Percentiles rank a stretch among this genome's conserved stretches.
These are phyloP conservation scores for Lamproptera curius DNA, from an alignment of 2,888 invertebrate genomes.

Conservation along the genomic window DNA sequence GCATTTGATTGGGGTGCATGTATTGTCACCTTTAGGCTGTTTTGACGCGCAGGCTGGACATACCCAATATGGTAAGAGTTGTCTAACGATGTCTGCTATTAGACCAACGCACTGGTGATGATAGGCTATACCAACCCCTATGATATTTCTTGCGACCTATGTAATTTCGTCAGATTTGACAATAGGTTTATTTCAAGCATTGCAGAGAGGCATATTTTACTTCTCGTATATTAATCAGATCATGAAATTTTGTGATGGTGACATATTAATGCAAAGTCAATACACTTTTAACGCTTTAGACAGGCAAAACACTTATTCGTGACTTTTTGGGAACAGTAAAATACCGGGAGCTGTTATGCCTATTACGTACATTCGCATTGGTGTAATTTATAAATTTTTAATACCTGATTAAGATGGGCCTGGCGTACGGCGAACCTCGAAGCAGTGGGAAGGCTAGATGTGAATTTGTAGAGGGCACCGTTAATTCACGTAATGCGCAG, in stretches of 20 bases:
- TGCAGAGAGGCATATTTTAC: not conserved
- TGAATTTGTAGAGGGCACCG: slow-evolving; percentile 75
- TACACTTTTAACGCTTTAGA: too few species aligned
- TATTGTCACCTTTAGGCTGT: not conserved
- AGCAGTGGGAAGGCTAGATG: slow-evolving; percentile 79
- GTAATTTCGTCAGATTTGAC: not conserved
- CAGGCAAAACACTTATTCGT: too few species aligned
- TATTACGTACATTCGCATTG: too few species aligned
- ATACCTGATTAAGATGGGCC: slow-evolving; percentile 77
- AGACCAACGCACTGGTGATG: not conserved
- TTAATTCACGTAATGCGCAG: slow-evolving; percentile 77
- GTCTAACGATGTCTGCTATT: not conserved
- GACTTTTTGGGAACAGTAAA: not conserved
- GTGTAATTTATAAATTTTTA: not conserved
- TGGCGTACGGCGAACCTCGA: slow-evolving; percentile 75
- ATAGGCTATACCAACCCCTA: not conserved
- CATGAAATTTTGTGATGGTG: too few species aligned
- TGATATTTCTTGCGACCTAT: too few species aligned
- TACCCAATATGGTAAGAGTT: not conserved
- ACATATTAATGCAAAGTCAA: too few species aligned
- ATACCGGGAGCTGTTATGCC: too few species aligned
- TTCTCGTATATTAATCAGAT: too few species aligned
- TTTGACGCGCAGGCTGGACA: not conserved
- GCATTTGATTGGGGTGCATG: not conserved
- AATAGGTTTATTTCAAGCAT: not conserved